phyloP scores from a whole-genome alignment of 2,888 invertebrate genomes.

The Biston betularia region DNA sequence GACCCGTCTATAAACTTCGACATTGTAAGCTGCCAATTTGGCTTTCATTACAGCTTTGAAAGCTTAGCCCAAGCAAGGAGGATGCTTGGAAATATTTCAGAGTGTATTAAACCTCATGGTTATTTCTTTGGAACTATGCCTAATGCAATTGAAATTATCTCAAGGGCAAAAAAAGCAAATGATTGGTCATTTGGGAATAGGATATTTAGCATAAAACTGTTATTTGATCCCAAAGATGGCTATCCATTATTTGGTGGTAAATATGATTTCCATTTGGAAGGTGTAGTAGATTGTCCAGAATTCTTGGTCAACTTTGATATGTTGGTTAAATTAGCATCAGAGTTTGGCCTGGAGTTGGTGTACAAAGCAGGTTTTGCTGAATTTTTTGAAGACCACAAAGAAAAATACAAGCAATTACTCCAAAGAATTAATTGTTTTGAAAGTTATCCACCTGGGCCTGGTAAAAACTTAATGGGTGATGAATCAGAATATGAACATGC shows the following conservation, averaged over 20 bases:
- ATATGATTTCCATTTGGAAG: slow-evolving; percentile 98
- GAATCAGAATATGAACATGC: slow-evolving; percentile 91
- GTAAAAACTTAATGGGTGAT: slow-evolving; percentile 84
- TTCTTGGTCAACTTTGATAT: slow-evolving; percentile 98
- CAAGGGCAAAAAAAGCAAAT: slow-evolving; percentile 86
- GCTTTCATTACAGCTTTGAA: slow-evolving; percentile 98
- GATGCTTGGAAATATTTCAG: slow-evolving; percentile 97
- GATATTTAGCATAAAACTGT: slow-evolving; percentile 90
- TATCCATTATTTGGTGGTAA: slow-evolving; percentile 97
- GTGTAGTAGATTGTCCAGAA: slow-evolving; percentile 99
- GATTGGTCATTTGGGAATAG: slow-evolving; percentile 91
- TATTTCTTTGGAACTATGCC: slow-evolving; percentile 99
- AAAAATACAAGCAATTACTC: slow-evolving; percentile 84
- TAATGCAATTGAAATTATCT: slow-evolving; percentile 96
- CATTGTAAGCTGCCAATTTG: slow-evolving; percentile 98
- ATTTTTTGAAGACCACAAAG: slow-evolving; percentile 89
- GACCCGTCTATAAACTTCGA: slow-evolving; percentile 94
- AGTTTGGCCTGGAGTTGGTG: slow-evolving; percentile 90
- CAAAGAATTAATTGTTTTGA: slow-evolving; percentile 93
- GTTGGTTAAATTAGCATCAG: slow-evolving; percentile 90
- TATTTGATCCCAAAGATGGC: slow-evolving; percentile 87
- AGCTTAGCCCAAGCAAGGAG: slow-evolving; percentile 94
- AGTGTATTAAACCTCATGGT: slow-evolving; percentile 95
- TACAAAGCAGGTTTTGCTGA: slow-evolving; percentile 91
- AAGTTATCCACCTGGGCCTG: slow-evolving; percentile 90